Base-by-base conservation (phyloP, 2,888 invertebrate genomes). In the Phengaris arion region DNA sequence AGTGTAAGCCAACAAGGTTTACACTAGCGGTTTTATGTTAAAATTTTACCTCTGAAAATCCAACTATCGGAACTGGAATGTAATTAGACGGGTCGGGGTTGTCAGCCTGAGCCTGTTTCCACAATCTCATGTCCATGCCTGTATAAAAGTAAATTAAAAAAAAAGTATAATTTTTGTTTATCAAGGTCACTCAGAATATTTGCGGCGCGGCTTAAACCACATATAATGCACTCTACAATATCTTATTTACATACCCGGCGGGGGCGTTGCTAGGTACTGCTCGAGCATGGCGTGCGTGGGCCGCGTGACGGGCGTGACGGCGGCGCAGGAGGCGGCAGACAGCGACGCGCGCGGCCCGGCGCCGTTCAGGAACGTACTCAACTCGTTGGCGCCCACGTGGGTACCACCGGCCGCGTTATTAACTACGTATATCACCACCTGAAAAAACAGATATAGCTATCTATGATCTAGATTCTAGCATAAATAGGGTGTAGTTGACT, bases 101-200 rank as follows among this genome's bases (percentile, higher is more conserved):
- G 85, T 99, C 99, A 51, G 96, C 93, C 84, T 98, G 98, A 0
- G 99, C 99, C 88, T 99, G 99, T 83, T 97, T 96, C 99, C 99
- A 99, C 82, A 99, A 94, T 78, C 98, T 94, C 73, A 96, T 96
- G 88, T 99, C 98, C 84, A 99, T 97, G n/a, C 98, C 97, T 96
- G 87, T 51, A 22, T 12, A 12, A 6, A 64, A 51, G 6, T n/a
- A 35, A 46, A 54, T 69, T 35, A 3, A 3, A 35, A 35, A 35
- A 35, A 35, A 35, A 2, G 2, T 35, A 4, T 35, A 35, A 3
- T 35, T 35, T 2, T 35, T 35, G 4, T 35, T 35, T 35, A 3
- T 35, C 35, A 4, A 35, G 35, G 35, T 4, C 48, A 46, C 12
- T 48, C 48, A 48, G 4, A 48, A 48, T 48, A 48, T 7, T 48